A percentile compares a stretch with the other conserved stretches of the same genome.
Evolutionary conservation across 2,888 invertebrate genomes (phyloP).

Genomic region (Perithous albicinctus): DNA sequence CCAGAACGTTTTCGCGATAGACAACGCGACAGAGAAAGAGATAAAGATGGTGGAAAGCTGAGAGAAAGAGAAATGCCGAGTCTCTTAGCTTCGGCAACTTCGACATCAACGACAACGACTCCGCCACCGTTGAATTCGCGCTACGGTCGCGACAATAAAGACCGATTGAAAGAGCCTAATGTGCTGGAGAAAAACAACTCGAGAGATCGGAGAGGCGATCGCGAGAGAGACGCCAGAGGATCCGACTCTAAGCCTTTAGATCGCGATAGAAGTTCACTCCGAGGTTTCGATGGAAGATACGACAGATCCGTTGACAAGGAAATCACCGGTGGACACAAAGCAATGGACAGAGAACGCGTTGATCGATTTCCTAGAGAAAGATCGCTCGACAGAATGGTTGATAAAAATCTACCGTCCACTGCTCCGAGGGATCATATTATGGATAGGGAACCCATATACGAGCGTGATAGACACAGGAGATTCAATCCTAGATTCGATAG

Average conservation of each 20-base stretch:
- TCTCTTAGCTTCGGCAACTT: constrained; percentile 19
- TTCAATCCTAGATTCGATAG: constrained; percentile 71
- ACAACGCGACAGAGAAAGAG: constrained; percentile 85
- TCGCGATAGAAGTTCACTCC: constrained; percentile 71
- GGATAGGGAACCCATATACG: constrained; percentile 75
- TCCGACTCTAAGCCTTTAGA: constrained; percentile 70
- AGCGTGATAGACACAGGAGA: constrained; percentile 69
- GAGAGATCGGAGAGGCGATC: constrained; percentile 77
- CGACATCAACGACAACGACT: constrained; percentile 55
- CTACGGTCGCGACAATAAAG: constrained; percentile 75
- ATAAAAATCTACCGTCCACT: constrained; percentile 79
- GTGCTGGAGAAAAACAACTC: constrained; percentile 72
- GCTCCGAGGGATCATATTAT: constrained; percentile 76
- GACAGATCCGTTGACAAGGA: constrained; percentile 79
- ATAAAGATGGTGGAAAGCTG: constrained; percentile 67
- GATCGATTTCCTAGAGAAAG: constrained; percentile 86
- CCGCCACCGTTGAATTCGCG: constrained; percentile 70
- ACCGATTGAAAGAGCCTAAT: constrained; percentile 70
- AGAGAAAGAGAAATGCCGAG: constrained; percentile 78
- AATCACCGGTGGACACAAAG: constrained; percentile 71
- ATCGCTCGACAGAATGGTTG: constrained; percentile 86
- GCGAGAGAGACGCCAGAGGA: constrained; percentile 76
- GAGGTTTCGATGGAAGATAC: constrained; percentile 78
- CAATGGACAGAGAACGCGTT: constrained; percentile 85
- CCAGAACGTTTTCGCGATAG: constrained; percentile 88